phyloP scores from a whole-genome alignment of 2,888 invertebrate species.

The Noctua fimbriata region DNA sequence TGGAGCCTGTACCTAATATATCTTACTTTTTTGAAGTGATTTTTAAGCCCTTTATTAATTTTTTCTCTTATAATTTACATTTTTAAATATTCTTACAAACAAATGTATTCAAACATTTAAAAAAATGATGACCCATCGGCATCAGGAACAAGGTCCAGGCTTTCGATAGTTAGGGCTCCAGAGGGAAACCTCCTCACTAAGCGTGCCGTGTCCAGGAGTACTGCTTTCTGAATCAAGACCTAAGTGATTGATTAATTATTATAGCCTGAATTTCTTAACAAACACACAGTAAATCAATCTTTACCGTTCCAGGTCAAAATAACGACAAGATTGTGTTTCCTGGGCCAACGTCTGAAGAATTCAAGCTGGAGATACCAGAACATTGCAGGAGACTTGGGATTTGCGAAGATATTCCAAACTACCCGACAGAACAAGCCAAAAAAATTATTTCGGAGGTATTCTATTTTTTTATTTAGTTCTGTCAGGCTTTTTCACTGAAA shows the following conservation, averaged over 20 bases:
- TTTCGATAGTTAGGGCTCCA: too few species aligned
- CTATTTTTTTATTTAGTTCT: neutral
- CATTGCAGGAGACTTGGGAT: constrained; percentile 74
- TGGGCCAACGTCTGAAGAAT: constrained; percentile 72
- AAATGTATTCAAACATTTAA: too few species aligned
- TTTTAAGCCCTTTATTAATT: neutral
- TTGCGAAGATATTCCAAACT: constrained; percentile 78
- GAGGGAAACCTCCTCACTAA: too few species aligned
- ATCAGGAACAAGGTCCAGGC: too few species aligned
- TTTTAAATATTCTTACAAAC: neutral
- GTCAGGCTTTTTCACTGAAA: neutral
- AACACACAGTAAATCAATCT: neutral
- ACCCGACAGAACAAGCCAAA: constrained; percentile 75
- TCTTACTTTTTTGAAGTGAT: neutral
- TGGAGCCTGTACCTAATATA: too few species aligned
- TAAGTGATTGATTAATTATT: neutral
- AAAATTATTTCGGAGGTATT: constrained; percentile 69
- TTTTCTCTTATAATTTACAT: neutral
- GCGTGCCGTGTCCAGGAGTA: too few species aligned
- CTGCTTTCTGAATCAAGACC: neutral
- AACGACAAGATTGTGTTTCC: constrained; percentile 77
- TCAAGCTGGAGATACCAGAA: constrained; percentile 50
- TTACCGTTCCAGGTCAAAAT: constrained; percentile 63
- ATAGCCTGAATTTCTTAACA: neutral
- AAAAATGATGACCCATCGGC: too few species aligned